These are phyloP conservation scores for Drosophila borborema DNA, from an alignment of 2,888 invertebrate genomes.

Conservation along the genomic window DNA sequence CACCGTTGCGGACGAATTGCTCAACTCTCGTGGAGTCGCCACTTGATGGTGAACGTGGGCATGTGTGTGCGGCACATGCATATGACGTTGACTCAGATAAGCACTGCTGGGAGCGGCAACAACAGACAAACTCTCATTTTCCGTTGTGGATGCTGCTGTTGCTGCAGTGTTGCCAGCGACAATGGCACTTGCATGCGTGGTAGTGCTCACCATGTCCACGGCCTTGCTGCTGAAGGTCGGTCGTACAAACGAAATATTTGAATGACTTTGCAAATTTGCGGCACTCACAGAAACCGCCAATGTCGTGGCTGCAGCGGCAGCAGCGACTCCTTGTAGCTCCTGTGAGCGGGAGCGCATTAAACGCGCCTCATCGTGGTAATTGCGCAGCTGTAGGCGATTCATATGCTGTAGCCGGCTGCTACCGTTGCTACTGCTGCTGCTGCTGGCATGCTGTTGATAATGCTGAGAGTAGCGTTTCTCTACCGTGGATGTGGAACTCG, in stretches of 20 bases:
- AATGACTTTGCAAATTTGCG: constrained; percentile 55
- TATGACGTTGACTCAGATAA: constrained; percentile 58
- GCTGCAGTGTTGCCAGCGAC: constrained; percentile 17
- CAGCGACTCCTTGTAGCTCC: constrained; percentile 59
- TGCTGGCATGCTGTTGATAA: constrained; percentile 62
- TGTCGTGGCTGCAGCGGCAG: constrained; percentile 24
- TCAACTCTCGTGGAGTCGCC: constrained; percentile 48
- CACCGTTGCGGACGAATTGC: constrained; percentile 37
- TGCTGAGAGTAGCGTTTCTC: constrained; percentile 67
- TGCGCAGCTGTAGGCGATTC: constrained; percentile 72
- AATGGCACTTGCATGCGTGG: constrained; percentile 54
- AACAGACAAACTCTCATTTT: constrained; percentile 32
- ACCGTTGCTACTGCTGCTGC: constrained; percentile 33
- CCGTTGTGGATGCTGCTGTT: constrained; percentile 27
- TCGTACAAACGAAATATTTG: constrained; percentile 81
- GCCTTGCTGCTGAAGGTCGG: constrained; percentile 81
- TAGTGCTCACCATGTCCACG: constrained; percentile 79
- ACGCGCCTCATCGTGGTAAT: constrained; percentile 74
- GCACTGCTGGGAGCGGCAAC: constrained; percentile 27
- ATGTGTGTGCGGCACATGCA: constrained; percentile 48
- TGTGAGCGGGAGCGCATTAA: constrained; percentile 72
- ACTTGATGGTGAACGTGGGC: constrained; percentile 50
- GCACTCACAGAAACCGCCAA: constrained; percentile 22
- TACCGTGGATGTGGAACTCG: constrained; percentile 56
- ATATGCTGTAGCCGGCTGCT: constrained; percentile 58